Evolutionary conservation across 2,113 vertebrate genomes (phyloP).

Genomic region (Syrrhaptes paradoxus): DNA sequence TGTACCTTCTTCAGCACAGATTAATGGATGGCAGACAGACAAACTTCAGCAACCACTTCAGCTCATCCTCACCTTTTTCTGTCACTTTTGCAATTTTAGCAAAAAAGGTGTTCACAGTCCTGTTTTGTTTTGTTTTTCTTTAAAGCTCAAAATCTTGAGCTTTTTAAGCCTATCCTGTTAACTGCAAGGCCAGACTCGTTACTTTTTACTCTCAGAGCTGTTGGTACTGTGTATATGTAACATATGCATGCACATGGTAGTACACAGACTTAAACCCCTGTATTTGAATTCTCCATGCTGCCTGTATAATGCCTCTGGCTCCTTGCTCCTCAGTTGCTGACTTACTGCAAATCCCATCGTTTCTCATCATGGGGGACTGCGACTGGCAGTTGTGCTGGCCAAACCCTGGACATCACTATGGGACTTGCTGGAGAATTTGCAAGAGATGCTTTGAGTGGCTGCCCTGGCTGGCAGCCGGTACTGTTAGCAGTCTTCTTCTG

Average conservation of each 20-base stretch:
- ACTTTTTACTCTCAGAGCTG: neutral
- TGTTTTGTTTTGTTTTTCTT: neutral
- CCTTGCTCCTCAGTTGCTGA: neutral
- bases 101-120: neutral
- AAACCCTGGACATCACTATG: neutral
- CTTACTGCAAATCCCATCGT: neutral
- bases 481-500: neutral
- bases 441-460: neutral
- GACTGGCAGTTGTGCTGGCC: neutral
- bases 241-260: neutral
- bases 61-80: neutral
- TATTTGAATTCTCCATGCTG: neutral
- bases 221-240: neutral
- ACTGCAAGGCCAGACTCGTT: neutral
- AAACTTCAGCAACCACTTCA: neutral
- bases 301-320: neutral
- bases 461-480: neutral
- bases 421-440: neutral
- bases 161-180: fast-evolving
- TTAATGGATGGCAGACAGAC: neutral
- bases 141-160: neutral
- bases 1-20: neutral
- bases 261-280: neutral
- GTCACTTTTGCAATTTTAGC: neutral
- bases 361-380: neutral